These are phyloP conservation scores for Clivina fossor DNA, from an alignment of 2,888 invertebrate species.

Conservation along the genomic window DNA sequence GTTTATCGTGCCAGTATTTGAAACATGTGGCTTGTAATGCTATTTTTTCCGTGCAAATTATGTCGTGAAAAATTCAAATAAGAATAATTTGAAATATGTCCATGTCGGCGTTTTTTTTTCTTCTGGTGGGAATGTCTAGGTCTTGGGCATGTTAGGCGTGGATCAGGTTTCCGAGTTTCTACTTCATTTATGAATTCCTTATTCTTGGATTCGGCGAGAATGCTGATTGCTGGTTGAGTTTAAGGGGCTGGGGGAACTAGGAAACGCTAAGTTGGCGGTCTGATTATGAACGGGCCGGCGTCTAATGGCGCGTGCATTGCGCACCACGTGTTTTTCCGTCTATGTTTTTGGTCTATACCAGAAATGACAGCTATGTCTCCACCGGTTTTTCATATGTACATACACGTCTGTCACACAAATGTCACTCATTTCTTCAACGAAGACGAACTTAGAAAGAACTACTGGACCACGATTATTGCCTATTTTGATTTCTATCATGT, in stretches of 20 bases:
- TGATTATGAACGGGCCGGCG: conserved; percentile 23
- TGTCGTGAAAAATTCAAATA: not conserved
- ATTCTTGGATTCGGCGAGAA: conserved; percentile 7
- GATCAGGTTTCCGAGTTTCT: conserved; percentile 16
- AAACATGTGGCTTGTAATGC: not conserved
- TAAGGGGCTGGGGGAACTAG: too few relatives aligned
- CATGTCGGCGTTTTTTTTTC: not conserved
- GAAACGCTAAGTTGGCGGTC: not conserved
- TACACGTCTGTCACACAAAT: conserved; percentile 28
- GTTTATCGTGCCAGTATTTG: too few relatives aligned
- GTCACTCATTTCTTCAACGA: conserved; percentile 28
- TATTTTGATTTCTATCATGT: too few relatives aligned
- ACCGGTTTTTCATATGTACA: conserved; percentile 9
- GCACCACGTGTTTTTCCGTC: conserved; percentile 23
- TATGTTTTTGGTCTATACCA: conserved; percentile 15
- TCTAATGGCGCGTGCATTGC: conserved; percentile 32
- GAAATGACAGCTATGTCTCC: conserved; percentile 23
- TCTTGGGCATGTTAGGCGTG: conserved; percentile 4
- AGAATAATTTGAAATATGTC: not conserved
- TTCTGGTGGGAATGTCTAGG: not conserved
- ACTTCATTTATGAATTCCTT: conserved; percentile 30
- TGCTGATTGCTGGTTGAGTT: too few relatives aligned
- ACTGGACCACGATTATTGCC: too few relatives aligned
- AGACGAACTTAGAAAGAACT: conserved; percentile 2
- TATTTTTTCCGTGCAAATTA: not conserved